These are phyloP conservation scores for Lissonota sp. DNA, from an alignment of 2,888 invertebrate species.

Conservation along the genomic window DNA sequence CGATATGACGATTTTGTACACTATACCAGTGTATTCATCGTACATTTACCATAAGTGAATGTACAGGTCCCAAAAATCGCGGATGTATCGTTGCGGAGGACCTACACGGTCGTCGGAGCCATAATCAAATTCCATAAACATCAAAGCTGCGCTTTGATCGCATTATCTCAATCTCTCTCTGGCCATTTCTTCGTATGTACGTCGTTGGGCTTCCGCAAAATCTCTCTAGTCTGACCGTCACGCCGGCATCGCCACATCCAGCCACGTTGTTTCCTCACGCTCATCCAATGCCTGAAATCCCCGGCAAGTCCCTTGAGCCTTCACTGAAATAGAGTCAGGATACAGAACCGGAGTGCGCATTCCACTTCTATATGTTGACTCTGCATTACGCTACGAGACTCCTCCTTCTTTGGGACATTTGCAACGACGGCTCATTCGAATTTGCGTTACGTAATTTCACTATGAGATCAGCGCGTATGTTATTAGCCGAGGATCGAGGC, in stretches of 20 bases:
- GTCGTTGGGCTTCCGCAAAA: neutral
- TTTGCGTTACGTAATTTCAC: constrained; percentile 48
- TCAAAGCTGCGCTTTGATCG: constrained; percentile 69
- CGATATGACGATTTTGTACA: neutral
- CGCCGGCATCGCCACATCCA: constrained; percentile 19
- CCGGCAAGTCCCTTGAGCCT: constrained; percentile 57
- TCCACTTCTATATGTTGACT: constrained; percentile 20
- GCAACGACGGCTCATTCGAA: constrained; percentile 42
- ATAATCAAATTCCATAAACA: constrained; percentile 77
- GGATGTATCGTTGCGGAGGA: constrained; percentile 31
- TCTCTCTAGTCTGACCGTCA: constrained; percentile 39
- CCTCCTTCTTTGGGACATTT: constrained; percentile 36
- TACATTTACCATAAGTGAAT: neutral
- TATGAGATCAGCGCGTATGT: constrained; percentile 13
- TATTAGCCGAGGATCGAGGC: too few species aligned
- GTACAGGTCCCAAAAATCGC: constrained; percentile 5
- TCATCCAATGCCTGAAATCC: constrained; percentile 42
- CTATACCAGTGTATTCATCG: neutral
- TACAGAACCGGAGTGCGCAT: constrained; percentile 8
- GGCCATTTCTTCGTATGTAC: constrained; percentile 50
- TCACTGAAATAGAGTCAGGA: constrained; percentile 45
- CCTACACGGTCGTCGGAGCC: constrained; percentile 56
- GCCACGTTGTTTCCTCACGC: constrained; percentile 10
- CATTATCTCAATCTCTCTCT: constrained; percentile 31
- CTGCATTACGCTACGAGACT: neutral